A percentile compares a stretch with the other conserved stretches of the same genome.
Evolutionary conservation across 2,888 invertebrate species (phyloP).

Genomic region (Perithous albicinctus): DNA sequence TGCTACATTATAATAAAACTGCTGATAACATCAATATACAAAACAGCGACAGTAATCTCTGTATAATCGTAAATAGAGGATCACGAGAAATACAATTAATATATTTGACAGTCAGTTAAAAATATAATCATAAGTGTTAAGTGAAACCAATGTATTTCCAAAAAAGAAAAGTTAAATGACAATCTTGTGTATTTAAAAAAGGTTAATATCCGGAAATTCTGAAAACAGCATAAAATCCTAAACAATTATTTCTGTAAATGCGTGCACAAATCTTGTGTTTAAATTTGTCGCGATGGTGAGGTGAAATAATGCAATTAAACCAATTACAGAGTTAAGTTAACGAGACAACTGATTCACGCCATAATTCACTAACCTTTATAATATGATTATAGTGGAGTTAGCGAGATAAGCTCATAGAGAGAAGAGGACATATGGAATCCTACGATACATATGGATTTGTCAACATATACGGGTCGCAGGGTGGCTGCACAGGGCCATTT

Average conservation of each 20-base stretch:
- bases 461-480: not conserved
- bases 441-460: not conserved
- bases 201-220: not conserved
- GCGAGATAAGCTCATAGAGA: not conserved
- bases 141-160: not conserved
- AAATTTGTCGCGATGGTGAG: not conserved
- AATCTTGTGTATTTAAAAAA: not conserved
- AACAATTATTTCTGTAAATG: not conserved
- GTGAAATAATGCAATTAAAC: not conserved
- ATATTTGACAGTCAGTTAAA: not conserved
- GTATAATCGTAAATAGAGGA: not conserved
- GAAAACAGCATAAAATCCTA: not conserved
- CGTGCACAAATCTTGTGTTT: not conserved
- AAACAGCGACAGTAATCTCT: not conserved
- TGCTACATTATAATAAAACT: not conserved
- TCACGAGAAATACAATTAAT: not conserved
- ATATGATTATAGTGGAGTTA: not conserved
- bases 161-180: not conserved
- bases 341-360: slow-evolving; percentile 9
- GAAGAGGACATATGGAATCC: not conserved
- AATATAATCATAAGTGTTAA: not conserved
- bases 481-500: not conserved
- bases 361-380: not conserved
- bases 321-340: not conserved
- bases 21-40: not conserved